phyloP scores from a whole-genome alignment of 1,140 invertebrate genomes.

The Alviniconcha marisindica region DNA sequence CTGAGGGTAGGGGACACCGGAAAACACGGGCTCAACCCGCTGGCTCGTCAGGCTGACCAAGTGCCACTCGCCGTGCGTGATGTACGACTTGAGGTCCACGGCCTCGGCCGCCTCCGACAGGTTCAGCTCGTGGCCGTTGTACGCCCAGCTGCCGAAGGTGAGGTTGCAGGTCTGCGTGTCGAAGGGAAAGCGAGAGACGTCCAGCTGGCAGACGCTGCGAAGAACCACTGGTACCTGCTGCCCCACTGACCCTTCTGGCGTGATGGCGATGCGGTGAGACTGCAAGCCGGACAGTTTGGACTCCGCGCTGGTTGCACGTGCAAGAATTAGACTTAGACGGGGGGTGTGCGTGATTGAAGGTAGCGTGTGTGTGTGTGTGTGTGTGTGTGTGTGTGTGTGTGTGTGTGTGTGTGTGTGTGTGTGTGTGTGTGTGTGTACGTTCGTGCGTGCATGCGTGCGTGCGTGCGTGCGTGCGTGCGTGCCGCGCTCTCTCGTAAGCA shows the following conservation, averaged over 20 bases:
- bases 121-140: conserved; percentile 72
- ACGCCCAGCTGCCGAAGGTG: conserved; percentile 64
- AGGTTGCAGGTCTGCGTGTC: conserved; percentile 83
- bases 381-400: no score
- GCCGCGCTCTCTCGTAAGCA: no score
- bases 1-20: conserved; percentile 78
- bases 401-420: not conserved
- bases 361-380: no score
- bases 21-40: conserved; percentile 79
- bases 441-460: not conserved
- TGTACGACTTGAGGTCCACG: conserved; percentile 77
- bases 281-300: conserved; percentile 35
- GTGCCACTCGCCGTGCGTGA: conserved; percentile 80
- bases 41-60: conserved; percentile 71
- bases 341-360: not conserved
- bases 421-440: not conserved
- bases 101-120: conserved; percentile 54
- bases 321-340: not conserved
- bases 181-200: conserved; percentile 86
- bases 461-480: no score
- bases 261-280: conserved; percentile 42
- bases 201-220: conserved; percentile 94
- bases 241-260: conserved; percentile 42
- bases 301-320: conserved; percentile 35
- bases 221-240: conserved; percentile 73